These are phyloP conservation scores for Lagocephalus sceleratus DNA, from an alignment of 2,797 vertebrate genomes.

Conservation along the genomic window DNA sequence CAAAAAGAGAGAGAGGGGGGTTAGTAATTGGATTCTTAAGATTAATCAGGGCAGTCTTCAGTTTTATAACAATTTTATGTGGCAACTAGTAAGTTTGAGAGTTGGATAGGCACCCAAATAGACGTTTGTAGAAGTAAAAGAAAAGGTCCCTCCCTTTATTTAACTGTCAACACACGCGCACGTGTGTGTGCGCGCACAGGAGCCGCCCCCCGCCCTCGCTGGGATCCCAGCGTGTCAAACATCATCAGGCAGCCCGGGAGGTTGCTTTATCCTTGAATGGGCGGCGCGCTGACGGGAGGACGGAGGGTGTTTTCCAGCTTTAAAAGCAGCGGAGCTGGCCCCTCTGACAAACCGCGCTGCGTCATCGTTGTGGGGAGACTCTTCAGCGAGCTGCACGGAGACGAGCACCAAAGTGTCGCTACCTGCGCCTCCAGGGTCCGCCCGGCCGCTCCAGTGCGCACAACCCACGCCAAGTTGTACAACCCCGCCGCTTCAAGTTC, in stretches of 20 bases:
- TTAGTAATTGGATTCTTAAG: no score
- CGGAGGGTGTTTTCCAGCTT: conserved; percentile 93
- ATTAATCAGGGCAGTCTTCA: no score
- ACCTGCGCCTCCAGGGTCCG: conserved; percentile 29
- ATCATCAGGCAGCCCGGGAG: conserved; percentile 57
- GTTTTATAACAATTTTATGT: no score
- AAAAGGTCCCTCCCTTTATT: no score
- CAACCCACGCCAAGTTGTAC: conserved; percentile 10
- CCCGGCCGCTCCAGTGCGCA: conserved; percentile 11
- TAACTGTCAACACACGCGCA: not conserved
- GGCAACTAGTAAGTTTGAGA: no score
- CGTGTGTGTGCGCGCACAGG: not conserved
- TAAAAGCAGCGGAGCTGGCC: conserved; percentile 84
- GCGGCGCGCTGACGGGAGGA: conserved; percentile 66
- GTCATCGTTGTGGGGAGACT: conserved; percentile 82
- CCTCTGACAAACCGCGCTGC: conserved; percentile 78
- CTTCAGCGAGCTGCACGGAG: conserved; percentile 50
- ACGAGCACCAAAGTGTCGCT: conserved; percentile 49
- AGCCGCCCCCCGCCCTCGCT: conserved; percentile 30
- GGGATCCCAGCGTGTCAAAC: conserved; percentile 66
- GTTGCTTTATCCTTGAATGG: conserved; percentile 81
- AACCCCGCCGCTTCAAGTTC: conserved; percentile 6
- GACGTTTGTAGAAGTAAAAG: no score
- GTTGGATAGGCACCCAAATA: no score
- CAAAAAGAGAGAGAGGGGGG: no score